Evolutionary conservation across 1,140 invertebrate genomes (phyloP), one percentile per base, ranked within the genome.

Genomic region (Drosophila pallidifrons): DNA sequence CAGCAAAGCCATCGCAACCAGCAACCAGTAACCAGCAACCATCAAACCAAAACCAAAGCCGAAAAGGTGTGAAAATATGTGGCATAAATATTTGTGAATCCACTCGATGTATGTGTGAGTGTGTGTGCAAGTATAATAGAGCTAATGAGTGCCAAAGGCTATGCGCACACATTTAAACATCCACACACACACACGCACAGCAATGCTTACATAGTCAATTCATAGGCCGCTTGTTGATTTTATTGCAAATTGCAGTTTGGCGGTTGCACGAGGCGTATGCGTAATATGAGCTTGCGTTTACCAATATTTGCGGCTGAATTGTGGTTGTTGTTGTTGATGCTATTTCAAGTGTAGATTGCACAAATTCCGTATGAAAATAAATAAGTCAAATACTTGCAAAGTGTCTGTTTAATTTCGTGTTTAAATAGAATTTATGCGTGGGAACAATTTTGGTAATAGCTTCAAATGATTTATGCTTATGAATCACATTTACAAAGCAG

Each of bases 1-100:
- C 59, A 63, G 30, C 28, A 45, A 65, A 66, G 55, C 38, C 35
- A 15, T 10, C 20, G 20, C 45, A 45, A 51, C n/a, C 68, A 64
- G 28, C 28, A 52, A 71, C 20, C 68, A 64, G 28, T 15, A 52
- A 71, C 20, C 20, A 51, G 43, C 45, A 30, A 54, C 57, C 20
- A 2, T 10, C 32, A 54, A 69, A 43, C 32, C 60, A 63, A 46
- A 54, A 54, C 58, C 58, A 75, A 71, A 51, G 49, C 25, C 66
- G 25, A 61, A 47, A 32, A 57, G 66, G 72, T 75, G 72, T 75
- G 72, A 70, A 75, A 70, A 71, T 75, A 63, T 71, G 51, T 71
- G 49, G 49, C 45, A 32, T 52, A 49, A 55, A 75, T 63, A 58
- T 57, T 61, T 74, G 57, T 28, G 16, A 15, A 15, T 43, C 30